phyloP scores from a whole-genome alignment of 1,140 invertebrate species.

The Grapholita molesta region DNA sequence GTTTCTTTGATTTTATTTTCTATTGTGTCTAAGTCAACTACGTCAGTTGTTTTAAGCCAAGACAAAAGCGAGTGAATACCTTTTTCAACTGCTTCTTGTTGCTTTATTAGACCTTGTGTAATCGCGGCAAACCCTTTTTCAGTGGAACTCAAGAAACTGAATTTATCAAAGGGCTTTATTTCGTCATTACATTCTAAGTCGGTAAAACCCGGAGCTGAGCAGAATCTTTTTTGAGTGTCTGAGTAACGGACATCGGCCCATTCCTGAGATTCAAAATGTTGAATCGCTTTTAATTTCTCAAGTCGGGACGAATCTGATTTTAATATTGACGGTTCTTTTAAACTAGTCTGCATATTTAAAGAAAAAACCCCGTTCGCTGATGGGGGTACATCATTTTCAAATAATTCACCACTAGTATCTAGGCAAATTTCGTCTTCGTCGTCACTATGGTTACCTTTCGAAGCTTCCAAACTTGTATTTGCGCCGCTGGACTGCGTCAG shows the following conservation, averaged over 20 bases:
- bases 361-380: neutral
- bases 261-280: conserved; percentile 16
- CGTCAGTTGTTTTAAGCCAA: neutral
- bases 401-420: conserved; percentile 8
- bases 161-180: conserved; percentile 14
- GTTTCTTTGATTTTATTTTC: conserved; percentile 6
- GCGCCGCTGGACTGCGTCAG: too few species aligned
- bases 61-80: neutral
- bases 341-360: neutral
- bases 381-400: neutral
- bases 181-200: conserved; percentile 35
- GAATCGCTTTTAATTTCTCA: neutral
- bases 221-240: conserved; percentile 22
- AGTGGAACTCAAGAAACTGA: neutral
- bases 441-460: too few species aligned
- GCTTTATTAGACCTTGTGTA: neutral
- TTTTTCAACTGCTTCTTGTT: conserved; percentile 3
- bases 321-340: conserved; percentile 13
- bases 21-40: neutral
- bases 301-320: neutral
- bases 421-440: too few species aligned
- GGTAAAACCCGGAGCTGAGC: conserved; percentile 28
- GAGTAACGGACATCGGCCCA: conserved; percentile 19
- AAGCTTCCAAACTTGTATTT: too few species aligned
- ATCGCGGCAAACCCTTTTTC: conserved; percentile 19